A percentile compares a stretch with the other conserved stretches of the same genome.
These are phyloP conservation scores for Orestias chungarensis DNA, from an alignment of 2,797 vertebrate species.

Conservation along the genomic window DNA sequence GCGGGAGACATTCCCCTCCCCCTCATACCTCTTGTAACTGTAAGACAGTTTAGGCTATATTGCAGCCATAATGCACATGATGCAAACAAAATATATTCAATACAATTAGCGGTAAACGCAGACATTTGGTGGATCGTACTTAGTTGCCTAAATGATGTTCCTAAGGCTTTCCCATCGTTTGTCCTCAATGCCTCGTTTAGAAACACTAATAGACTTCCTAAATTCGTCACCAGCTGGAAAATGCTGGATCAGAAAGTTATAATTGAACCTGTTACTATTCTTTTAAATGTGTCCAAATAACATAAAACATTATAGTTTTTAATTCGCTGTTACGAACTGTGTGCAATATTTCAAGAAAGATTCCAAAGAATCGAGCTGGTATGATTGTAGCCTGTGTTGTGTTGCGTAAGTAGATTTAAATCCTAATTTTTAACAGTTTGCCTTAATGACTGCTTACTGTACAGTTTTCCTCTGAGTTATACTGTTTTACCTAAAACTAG, in stretches of 20 bases:
- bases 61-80: conserved; percentile 12
- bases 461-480: not conserved
- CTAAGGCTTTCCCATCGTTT: conserved; percentile 26
- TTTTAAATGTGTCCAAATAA: not conserved
- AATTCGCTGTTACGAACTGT: too few relatives aligned
- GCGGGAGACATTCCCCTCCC: conserved; percentile 18
- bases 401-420: not conserved
- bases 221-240: not conserved
- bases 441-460: not conserved
- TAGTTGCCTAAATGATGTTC: conserved; percentile 36
- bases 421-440: not conserved
- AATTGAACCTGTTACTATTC: not conserved
- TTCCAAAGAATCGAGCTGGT: conserved; percentile 19
- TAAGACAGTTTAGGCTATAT: conserved; percentile 33
- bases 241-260: not conserved
- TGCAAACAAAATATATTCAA: conserved; percentile 27
- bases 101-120: not conserved
- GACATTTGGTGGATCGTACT: conserved; percentile 4
- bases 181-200: too few relatives aligned
- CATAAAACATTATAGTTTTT: too few relatives aligned
- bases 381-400: not conserved
- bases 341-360: too few relatives aligned
- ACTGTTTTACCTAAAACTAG: too few relatives aligned
- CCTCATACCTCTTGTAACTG: conserved; percentile 38
- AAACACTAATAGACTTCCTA: conserved; percentile 14